Evolutionary conservation across 2,888 invertebrate genomes (phyloP).

Genomic region (Listrodromus nycthemerus): DNA sequence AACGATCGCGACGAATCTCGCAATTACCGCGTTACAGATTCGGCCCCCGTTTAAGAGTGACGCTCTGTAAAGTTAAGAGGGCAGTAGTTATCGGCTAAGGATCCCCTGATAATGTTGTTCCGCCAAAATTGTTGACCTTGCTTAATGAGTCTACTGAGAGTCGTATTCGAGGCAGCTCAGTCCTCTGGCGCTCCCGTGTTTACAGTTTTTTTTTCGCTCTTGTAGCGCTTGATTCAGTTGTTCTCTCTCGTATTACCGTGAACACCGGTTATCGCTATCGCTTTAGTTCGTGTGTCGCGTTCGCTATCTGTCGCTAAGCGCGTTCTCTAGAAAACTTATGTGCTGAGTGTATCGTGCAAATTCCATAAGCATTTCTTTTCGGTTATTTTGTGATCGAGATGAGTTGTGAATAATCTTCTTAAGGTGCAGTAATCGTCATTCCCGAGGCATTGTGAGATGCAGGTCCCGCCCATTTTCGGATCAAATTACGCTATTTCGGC

Average conservation of each 20-base stretch:
- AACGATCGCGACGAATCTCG: not conserved
- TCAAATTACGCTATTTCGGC: not conserved
- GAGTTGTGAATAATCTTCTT: not conserved
- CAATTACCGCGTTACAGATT: not conserved
- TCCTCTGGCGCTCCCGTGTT: too few relatives aligned
- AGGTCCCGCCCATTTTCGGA: not conserved
- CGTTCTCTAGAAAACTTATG: not conserved
- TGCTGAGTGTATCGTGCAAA: too few relatives aligned
- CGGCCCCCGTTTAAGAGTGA: not conserved
- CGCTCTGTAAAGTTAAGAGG: not conserved
- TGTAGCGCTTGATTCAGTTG: too few relatives aligned
- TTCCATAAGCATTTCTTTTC: too few relatives aligned
- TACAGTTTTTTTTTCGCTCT: too few relatives aligned
- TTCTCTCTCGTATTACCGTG: too few relatives aligned
- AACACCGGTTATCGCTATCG: too few relatives aligned
- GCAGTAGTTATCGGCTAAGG: not conserved
- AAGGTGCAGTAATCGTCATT: not conserved
- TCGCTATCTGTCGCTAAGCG: not conserved
- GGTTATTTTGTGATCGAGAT: not conserved
- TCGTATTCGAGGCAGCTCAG: too few relatives aligned
- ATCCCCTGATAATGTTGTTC: not conserved
- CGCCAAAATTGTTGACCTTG: too few relatives aligned
- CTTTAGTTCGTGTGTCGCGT: not conserved
- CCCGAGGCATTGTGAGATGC: not conserved
- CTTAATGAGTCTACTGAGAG: too few relatives aligned